Evolutionary conservation across 2,113 vertebrate species (phyloP).

Genomic region (Thamnaconus septentrionalis): DNA sequence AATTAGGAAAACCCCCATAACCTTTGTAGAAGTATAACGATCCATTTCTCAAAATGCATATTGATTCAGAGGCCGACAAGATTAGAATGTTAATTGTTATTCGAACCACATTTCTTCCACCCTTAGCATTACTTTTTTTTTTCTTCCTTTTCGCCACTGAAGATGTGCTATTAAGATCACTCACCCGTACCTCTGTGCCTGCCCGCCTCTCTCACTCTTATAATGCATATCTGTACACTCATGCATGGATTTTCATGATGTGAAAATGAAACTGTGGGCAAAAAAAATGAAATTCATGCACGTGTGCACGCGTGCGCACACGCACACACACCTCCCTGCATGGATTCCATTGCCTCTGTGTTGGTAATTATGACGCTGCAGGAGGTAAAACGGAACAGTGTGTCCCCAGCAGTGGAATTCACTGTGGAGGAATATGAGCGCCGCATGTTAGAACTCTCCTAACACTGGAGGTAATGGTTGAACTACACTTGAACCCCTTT

Average conservation of each 20-base stretch:
- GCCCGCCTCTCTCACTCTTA: not conserved
- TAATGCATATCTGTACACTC: constrained; percentile 6
- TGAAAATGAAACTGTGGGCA: constrained; percentile 1
- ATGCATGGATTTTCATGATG: constrained; percentile 3
- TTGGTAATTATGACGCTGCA: constrained; percentile 70
- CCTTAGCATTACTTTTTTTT: not conserved
- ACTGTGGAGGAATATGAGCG: constrained; percentile 62
- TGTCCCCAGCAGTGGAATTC: constrained; percentile 64
- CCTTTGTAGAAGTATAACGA: not conserved
- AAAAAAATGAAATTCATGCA: constrained; percentile 2
- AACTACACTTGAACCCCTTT: constrained; percentile 2
- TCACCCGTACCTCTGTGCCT: not conserved
- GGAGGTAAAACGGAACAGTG: constrained; percentile 69
- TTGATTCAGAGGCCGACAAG: constrained; percentile 8
- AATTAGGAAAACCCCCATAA: not conserved
- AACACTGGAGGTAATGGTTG: constrained; percentile 46
- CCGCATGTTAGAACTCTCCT: constrained; percentile 45
- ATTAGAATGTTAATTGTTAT: constrained; percentile 4
- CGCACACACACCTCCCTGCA: constrained; percentile 33
- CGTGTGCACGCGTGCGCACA: constrained; percentile 23
- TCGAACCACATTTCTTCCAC: not conserved
- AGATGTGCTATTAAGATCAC: constrained; percentile 9
- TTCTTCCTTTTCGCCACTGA: constrained; percentile 1
- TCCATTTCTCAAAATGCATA: not conserved
- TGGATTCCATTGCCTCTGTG: constrained; percentile 70